Base-by-base conservation (phyloP, 1,140 invertebrate genomes). In the Neuroterus valhalla region DNA sequence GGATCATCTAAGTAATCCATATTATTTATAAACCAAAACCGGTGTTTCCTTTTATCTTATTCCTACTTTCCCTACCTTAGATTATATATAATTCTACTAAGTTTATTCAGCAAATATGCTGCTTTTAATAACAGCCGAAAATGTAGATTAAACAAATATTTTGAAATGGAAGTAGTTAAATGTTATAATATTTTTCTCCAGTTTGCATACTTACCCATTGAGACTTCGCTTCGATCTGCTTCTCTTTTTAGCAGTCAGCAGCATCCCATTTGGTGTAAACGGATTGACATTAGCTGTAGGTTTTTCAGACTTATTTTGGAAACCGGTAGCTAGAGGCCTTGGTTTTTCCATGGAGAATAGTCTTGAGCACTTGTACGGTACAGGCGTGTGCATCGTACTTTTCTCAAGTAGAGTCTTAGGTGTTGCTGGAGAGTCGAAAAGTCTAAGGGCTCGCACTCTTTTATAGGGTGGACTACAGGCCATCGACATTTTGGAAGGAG, bases 241-340 rank as follows among this genome's bases (percentile, higher is more conserved):
- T 15, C 93, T 88, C 84, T 94, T 94, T 76, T 93, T 93, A 44
- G 92, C 93, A 67, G 91, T 92, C 68, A 94, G 83, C 26, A 94
- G 85, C 91, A 94, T 93, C 80, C 93, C 93, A 79, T 92, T 93
- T 68, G 96, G 95, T 17, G 96, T 96, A 82, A 97, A 97, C 11
- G 96, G 96, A 91, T 97, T 97, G n/a, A 97, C 93, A 89, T 97
- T 97, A n/a, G 94, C 95, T 10, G 92, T 83, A 3, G 93, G 93
- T 75, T 91, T 92, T 44, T 92, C 91, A 19, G 87, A 80, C 26
- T 62, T 62, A 78, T 75, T 87, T 76, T 88, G 87, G 78, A 91
- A 91, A 71, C 85, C 85, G 66, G 88, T 88, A 6, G 89, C 83
- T 10, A 91, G 85, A 50, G 85, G 75, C 83, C 87, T 90, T 67